Base-by-base conservation (phyloP, 2,113 vertebrate species). In the Proteles cristata region DNA sequence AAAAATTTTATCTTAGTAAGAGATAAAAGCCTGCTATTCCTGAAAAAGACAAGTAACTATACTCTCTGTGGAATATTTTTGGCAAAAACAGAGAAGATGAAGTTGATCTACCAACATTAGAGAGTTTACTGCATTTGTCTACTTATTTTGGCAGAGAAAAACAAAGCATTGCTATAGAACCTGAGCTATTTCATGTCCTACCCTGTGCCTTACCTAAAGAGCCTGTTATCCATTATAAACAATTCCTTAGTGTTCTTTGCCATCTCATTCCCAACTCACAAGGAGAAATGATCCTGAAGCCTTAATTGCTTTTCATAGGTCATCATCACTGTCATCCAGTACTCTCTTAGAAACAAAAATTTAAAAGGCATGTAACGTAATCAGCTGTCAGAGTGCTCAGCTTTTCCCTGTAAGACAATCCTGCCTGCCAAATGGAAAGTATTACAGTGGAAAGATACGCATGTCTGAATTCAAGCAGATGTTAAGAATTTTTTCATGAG, bases 221-320 rank as follows among this genome's bases (percentile, higher is more conserved):
- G 81, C 71, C 58, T 92, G 48, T 82, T 91, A 86, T 68, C 48
- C 85, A 26, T 58, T 95, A 94, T 19, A 48, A 93, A 82, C 33
- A 77, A 39, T n/a, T 61, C 39, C 83, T 79, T 45, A 9, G 15
- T 68, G 48, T 76, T 48, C 69, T 23, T 74, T 93, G 45, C 48
- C 74, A 28, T 19, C 73, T 93, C 93, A 93, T 97, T 93, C 68
- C 93, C 53, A 69, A 74, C 53, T 95, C 82, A 97, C 50, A 21
- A 79, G 33, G 48, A 87, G 76, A 96, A 88, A 68, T 71, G 35
- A 88, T 96, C 92, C 84, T n/a, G 45, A 96, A 66, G 28, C n/a
- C 21, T 85, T 98, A 94, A 96, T 94, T 94, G 5, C 0, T 98
- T 98, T 97, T 93, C 74, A 58, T 45, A 98, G 86, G 89, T 88